Conservation (phyloP, 2,113 vertebrate genomes). For the Oreochromis tanganicae region DNA sequence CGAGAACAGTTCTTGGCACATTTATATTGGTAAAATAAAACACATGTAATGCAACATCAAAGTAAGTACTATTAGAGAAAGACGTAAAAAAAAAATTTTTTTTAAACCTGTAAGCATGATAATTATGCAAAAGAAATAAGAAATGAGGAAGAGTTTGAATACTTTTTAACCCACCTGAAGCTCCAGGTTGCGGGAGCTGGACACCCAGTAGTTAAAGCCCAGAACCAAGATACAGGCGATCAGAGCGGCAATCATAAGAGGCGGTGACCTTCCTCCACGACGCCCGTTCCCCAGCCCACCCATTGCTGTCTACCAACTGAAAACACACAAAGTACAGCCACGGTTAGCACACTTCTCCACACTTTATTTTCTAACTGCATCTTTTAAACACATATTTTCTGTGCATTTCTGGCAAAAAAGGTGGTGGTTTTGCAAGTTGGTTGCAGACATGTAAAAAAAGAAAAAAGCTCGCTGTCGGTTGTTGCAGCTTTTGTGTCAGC, state of each 20-base stretch:
- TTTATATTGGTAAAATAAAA: not conserved
- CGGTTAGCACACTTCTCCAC: not conserved
- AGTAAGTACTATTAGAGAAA: not conserved
- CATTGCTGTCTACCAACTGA: conserved; percentile 63
- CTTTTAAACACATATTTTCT: not conserved
- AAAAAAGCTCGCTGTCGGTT: not conserved
- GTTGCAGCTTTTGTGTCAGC: not conserved
- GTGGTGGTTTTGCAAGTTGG: not conserved
- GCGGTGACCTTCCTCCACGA: conserved; percentile 84
- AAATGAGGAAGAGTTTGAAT: not conserved
- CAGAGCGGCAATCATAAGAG: conserved; percentile 81
- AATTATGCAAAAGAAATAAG: not conserved
- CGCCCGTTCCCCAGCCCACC: conserved; percentile 84
- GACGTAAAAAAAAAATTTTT: not conserved
- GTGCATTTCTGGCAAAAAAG: not conserved
- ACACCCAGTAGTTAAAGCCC: conserved; percentile 94
- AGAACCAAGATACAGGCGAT: conserved; percentile 83
- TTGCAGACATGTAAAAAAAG: not conserved
- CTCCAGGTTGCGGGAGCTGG: conserved; percentile 84
- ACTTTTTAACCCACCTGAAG: conserved; percentile 76
- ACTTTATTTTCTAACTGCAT: not conserved
- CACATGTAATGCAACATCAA: not conserved
- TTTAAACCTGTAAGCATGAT: not conserved
- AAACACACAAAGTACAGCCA: not conserved
- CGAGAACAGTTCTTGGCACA: not conserved